A percentile compares a stretch with the other conserved stretches of the same genome.
Conservation (phyloP, 2,888 invertebrate species). For the Harpalus rubripes region DNA sequence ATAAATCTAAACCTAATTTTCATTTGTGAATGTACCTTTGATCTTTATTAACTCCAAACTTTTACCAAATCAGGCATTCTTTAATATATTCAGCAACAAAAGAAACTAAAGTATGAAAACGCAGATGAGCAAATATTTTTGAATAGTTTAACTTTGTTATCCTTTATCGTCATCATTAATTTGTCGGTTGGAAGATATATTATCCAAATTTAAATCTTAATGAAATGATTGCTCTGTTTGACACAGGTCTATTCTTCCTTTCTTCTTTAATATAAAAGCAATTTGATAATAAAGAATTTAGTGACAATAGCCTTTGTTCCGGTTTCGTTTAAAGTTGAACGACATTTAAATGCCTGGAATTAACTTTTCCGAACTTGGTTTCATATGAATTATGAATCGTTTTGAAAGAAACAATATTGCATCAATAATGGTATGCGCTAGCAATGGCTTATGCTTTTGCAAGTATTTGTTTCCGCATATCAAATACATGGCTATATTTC, state of each 20-base stretch:
- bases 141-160: neutral
- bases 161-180: neutral
- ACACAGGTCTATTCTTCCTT: conserved; percentile 13
- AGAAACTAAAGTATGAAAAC: no score
- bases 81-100: no score
- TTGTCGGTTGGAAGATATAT: neutral
- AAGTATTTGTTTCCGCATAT: conserved; percentile 54
- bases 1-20: no score
- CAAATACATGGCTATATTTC: conserved; percentile 22
- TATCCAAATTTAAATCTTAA: neutral
- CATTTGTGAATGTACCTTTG: no score
- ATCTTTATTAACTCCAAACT: no score
- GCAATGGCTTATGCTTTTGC: neutral
- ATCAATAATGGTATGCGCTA: conserved; percentile 19
- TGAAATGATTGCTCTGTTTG: conserved; percentile 33
- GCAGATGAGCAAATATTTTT: neutral
- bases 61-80: no score
- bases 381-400: neutral
- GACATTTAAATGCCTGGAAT: conserved; percentile 5
- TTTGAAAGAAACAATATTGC: neutral
- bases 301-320: conserved; percentile 5
- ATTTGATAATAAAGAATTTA: conserved; percentile 24
- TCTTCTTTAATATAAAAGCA: conserved; percentile 26
- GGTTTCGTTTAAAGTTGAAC: conserved; percentile 4
- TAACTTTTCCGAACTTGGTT: neutral